These are phyloP conservation scores for Callinectes sapidus DNA, from an alignment of 2,888 invertebrate species.

Conservation along the genomic window DNA sequence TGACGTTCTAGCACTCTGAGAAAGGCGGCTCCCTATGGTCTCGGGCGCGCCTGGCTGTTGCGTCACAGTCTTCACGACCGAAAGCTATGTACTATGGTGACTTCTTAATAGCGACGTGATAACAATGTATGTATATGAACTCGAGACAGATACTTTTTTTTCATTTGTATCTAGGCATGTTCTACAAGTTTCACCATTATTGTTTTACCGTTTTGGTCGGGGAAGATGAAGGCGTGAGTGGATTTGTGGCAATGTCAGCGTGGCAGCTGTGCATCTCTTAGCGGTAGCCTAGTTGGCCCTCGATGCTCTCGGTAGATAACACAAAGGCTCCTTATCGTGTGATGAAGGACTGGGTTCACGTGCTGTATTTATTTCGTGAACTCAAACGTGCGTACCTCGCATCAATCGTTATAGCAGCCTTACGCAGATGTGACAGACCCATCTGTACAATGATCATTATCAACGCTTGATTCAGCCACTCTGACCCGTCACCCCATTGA, in stretches of 20 bases:
- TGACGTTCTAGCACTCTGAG: not conserved
- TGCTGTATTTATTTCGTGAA: constrained; percentile 15
- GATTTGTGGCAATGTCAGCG: constrained; percentile 3
- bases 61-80: not conserved
- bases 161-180: not conserved
- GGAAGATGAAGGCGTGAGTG: not conserved
- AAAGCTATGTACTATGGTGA: not conserved
- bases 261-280: constrained; percentile 12
- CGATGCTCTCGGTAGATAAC: constrained; percentile 37
- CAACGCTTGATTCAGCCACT: not conserved
- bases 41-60: not conserved
- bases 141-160: not conserved
- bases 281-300: not conserved
- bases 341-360: constrained; percentile 29
- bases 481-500: not conserved
- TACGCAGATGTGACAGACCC: not conserved
- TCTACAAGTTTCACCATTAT: not conserved
- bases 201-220: not conserved
- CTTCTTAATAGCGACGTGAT: not conserved
- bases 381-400: not conserved
- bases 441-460: not conserved
- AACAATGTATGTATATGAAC: not conserved
- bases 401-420: not conserved
- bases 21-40: not conserved
- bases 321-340: constrained; percentile 31